Percentiles rank a stretch among this genome's conserved stretches.
Evolutionary conservation across 2,113 vertebrate species (phyloP).

Genomic region (Anhinga anhinga): DNA sequence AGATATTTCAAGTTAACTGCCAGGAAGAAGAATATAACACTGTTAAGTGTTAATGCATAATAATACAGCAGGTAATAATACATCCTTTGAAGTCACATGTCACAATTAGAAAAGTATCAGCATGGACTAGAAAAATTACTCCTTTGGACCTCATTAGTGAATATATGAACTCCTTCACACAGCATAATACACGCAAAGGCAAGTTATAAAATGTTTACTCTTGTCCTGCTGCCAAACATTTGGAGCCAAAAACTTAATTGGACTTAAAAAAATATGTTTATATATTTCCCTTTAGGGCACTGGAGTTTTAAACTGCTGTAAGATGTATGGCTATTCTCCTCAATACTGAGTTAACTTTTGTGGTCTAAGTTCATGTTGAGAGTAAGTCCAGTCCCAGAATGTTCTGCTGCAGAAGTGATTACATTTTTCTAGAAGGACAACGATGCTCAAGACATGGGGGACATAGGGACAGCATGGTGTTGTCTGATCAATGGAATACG

Average conservation of each 20-base stretch:
- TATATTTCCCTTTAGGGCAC: neutral
- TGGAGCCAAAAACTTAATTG: neutral
- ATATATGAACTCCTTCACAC: neutral
- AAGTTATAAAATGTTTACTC: neutral
- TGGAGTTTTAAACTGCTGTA: neutral
- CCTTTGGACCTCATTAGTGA: neutral
- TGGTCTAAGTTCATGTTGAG: neutral
- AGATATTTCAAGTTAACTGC: neutral
- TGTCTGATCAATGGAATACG: neutral
- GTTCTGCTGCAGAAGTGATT: neutral
- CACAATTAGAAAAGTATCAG: neutral
- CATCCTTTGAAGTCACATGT: neutral
- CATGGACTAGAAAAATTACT: neutral
- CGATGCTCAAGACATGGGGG: neutral
- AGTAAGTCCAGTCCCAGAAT: neutral
- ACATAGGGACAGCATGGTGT: neutral
- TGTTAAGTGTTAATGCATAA: neutral
- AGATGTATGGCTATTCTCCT: neutral
- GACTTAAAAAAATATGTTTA: conserved; percentile 9
- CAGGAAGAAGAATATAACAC: neutral
- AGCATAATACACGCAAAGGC: neutral
- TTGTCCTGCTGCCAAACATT: neutral
- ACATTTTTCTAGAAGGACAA: neutral
- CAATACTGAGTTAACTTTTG: neutral
- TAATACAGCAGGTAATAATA: neutral